Evolutionary conservation across 1,140 invertebrate species (phyloP), one percentile per base, ranked within the genome.

Genomic region (Drosophila subpulchrella): DNA sequence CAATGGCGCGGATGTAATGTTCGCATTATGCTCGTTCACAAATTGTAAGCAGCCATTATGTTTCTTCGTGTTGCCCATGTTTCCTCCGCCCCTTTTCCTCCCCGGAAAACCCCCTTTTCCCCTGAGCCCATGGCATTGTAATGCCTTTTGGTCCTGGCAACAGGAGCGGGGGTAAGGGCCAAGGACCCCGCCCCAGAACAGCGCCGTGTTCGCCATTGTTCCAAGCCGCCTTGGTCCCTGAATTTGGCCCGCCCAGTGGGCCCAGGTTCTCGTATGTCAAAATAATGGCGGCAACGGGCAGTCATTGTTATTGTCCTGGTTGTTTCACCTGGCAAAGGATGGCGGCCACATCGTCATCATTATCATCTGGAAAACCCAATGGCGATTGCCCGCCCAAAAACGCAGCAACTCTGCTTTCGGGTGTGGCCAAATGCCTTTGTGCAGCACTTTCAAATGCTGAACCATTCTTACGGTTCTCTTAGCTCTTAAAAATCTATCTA

Each of bases 41-140:
- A 89, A 89, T 89, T 89, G 84, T 89, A 89, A 89, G 84, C 84
- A 89, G 84, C 84, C 84, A 89, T 89, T 89, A 89, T 89, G 84
- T 89, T 89, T 89, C 84, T 89, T 89, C 84, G 76, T 89, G 83
- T 83, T 88, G 83, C 58, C 82, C 78, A 75, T 86, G 82, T 86
- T 67, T 65, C 42, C 58, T 17, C 32, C 58, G 32, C 8, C 32
- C 20, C 20, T 20, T 20, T 20, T 13, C 42, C 57, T 30, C 41
- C 13, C 30, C 27, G 11, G 12, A 30, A 13, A 15, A n/a, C 30
- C 30, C 27, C 4, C 8, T 30, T 17, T 34, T 13, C 32, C 48
- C 47, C 42, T 6, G 54, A 20, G 39, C 70, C 27, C 41, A 39
- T 36, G 47, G 63, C 81, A 85, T 80, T 85, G 82, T 86, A 74